Base-by-base conservation (phyloP, 2,888 invertebrate genomes). In the Agelastica alni region DNA sequence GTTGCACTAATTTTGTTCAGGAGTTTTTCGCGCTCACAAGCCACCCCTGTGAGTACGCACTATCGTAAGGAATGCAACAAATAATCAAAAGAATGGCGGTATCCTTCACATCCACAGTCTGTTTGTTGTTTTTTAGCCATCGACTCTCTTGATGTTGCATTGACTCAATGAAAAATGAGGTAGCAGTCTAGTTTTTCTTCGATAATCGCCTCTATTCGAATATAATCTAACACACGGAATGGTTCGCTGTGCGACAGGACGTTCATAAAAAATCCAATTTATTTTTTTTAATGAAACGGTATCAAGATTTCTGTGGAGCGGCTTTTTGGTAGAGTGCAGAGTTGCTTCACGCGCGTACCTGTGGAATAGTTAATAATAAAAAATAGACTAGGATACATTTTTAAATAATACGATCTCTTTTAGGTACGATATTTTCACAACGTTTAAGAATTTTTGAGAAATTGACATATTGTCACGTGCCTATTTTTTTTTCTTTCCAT, bases 101-200 rank as follows among this genome's bases (percentile, higher is more conserved):
- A 45, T 61, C 46, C 51, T 60, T 53, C 34, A 51, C 52, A 64
- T 56, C 53, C 61, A 64, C 61, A 53, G 51, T 56, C 56, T 58
- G 54, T 62, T 62, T 59, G 67, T 67, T 61, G 58, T 63, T 61
- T 55, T 63, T 63, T 51, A 26, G 22, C 48, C 28, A 34, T 28
- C 42, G 14, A n/a, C 53, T 58, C n/a, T n/a, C 59, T 53, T 62
- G 63, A 65, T 62, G 66, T 65, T 60, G 55, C 64, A 63, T 69
- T 70, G 71, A 70, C 70, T 71, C 72, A 71, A 71, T 72, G 72
- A 72, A 71, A 73, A 72, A 73, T 73, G 72, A 72, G 70, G 72
- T 72, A 72, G 71, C 56, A 46, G 6, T n/a, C 30, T 47, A 39
- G 37, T 51, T 41, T 44, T 48, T 37, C 31, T 48, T 53, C 56